Conservation (phyloP, 2,888 invertebrate genomes). For the Drosophila quasianomalipes region DNA sequence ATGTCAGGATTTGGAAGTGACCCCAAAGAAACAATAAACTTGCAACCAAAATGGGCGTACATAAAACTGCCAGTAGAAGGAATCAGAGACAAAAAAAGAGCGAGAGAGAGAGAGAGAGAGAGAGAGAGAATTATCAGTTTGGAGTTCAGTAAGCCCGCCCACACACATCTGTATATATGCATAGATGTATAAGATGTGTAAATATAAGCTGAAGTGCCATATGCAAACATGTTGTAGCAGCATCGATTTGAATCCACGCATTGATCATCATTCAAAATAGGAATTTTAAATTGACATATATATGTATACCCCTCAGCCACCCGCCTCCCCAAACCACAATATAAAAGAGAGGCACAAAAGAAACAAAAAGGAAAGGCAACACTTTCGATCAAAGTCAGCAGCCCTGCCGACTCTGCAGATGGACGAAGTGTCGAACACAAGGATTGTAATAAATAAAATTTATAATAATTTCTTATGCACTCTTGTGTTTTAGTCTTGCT, state of each 20-base stretch:
- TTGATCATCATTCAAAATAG: constrained; percentile 65
- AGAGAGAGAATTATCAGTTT: constrained; percentile 6
- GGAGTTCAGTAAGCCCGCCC: constrained; percentile 52
- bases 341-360: neutral
- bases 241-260: constrained; percentile 34
- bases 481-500: constrained; percentile 14
- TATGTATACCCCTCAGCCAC: neutral
- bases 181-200: neutral
- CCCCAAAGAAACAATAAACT: constrained; percentile 49
- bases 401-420: constrained; percentile 10
- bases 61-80: constrained; percentile 57
- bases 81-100: neutral
- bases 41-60: constrained; percentile 50
- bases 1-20: constrained; percentile 65
- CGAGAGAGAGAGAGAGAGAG: neutral
- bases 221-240: neutral
- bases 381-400: constrained; percentile 71
- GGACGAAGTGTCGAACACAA: too few relatives aligned
- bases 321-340: neutral
- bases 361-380: constrained; percentile 22
- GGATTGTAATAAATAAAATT: constrained; percentile 78
- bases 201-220: neutral
- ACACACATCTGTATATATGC: constrained; percentile 1
- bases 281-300: constrained; percentile 60
- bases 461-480: constrained; percentile 72